Conservation (phyloP, 2,888 invertebrate species). For the Sphinx pinastri region DNA sequence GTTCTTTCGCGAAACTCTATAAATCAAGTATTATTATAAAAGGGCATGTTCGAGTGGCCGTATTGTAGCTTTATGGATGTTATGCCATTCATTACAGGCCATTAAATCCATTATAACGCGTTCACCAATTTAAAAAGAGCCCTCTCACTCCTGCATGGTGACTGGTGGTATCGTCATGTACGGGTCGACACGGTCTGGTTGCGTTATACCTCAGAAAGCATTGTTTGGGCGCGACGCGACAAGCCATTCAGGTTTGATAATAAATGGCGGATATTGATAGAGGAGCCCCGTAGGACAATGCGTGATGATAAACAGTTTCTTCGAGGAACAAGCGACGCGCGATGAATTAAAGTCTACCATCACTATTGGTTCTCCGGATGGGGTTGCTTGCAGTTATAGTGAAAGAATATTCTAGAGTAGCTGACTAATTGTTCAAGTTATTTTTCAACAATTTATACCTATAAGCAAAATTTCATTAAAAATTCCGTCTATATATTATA, state of each 20-base stretch:
- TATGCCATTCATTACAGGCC: slow-evolving; percentile 83
- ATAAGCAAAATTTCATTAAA: too few relatives aligned
- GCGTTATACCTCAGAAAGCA: slow-evolving; percentile 71
- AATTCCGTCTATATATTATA: too few relatives aligned
- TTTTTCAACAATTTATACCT: too few relatives aligned
- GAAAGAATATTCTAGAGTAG: too few relatives aligned
- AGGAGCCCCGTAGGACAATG: slow-evolving; percentile 51
- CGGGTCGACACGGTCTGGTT: slow-evolving; percentile 58
- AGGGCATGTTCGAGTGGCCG: slow-evolving; percentile 78
- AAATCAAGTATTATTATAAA: slow-evolving; percentile 81
- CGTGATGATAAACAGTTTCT: slow-evolving; percentile 46
- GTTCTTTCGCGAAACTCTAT: slow-evolving; percentile 69
- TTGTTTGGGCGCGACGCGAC: slow-evolving; percentile 80
- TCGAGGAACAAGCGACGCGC: background rate
- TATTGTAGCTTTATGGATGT: slow-evolving; percentile 83
- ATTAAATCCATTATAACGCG: slow-evolving; percentile 80
- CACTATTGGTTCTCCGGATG: background rate
- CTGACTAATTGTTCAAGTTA: too few relatives aligned
- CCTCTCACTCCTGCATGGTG: slow-evolving; percentile 39
- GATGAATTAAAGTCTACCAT: background rate
- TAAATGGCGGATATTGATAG: slow-evolving; percentile 76
- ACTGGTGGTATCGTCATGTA: slow-evolving; percentile 53
- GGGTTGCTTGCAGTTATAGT: too few relatives aligned
- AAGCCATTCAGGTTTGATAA: slow-evolving; percentile 80
- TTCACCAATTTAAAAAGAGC: slow-evolving; percentile 57